Evolutionary conservation across 2,113 vertebrate genomes (phyloP).

Genomic region (Carassius gibelio): DNA sequence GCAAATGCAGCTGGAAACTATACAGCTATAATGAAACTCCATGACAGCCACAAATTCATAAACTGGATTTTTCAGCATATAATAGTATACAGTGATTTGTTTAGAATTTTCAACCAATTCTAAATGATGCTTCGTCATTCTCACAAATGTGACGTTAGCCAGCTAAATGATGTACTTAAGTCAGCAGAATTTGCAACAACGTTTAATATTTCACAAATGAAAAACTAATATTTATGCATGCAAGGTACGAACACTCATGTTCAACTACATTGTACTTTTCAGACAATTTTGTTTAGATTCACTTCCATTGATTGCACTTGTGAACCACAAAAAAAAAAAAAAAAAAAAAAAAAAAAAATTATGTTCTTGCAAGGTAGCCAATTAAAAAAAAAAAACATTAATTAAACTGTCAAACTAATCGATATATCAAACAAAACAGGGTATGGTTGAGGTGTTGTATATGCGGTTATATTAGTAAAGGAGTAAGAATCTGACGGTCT

Average conservation of each 20-base stretch:
- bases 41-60: not conserved
- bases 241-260: not conserved
- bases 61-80: not conserved
- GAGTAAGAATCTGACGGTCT: slow-evolving; percentile 22
- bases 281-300: not conserved
- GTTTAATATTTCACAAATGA: not conserved
- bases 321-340: not conserved
- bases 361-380: not conserved
- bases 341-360: not conserved
- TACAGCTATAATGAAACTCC: not conserved
- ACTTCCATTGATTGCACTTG: not conserved
- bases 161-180: not conserved
- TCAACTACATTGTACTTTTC: not conserved
- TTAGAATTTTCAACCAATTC: not conserved
- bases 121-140: slow-evolving; percentile 4
- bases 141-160: not conserved
- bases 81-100: not conserved
- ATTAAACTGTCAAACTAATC: slow-evolving; percentile 24
- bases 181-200: not conserved
- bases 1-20: slow-evolving; percentile 12
- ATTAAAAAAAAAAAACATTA: not conserved
- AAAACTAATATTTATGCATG: not conserved
- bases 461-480: slow-evolving; percentile 16
- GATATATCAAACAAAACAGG: not conserved
- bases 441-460: not conserved